Base-by-base conservation (phyloP, 2,888 invertebrate species). In the Anarsia innoxiella region DNA sequence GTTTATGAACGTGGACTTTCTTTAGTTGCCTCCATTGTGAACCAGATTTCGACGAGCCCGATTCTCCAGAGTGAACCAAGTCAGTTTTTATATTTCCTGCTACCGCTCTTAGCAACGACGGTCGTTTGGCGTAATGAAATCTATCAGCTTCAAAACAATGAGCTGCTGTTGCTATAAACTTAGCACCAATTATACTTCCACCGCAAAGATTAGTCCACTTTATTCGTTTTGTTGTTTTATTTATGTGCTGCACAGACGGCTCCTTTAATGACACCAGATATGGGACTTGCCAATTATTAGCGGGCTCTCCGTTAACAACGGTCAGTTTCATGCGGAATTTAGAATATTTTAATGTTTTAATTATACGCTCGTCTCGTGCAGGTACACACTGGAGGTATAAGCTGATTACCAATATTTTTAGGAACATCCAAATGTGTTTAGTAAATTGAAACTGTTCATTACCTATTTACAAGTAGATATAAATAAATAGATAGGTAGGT, bases 221-320 rank as follows among this genome's bases (percentile, higher is more conserved):
- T 1, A 42, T 41, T 0, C 39, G 25, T 0, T 3, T n/a, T 8
- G 9, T 15, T 3, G 40, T 38, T 1, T 43, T 39, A 0, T 56
- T 16, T 0, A 27, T 1, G n/a, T n/a, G n/a, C n/a, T n/a, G n/a
- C n/a, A n/a, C n/a, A n/a, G n/a, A n/a, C 0, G 59, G 50, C 28
- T 66, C 64, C 36, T 77, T 78, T 2, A 79, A 48, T 0, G 79
- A 78, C 1, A 76, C 71, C 1, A 79, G 34, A 36, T 67, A 78
- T 0, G 78, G 74, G 2, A 76, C 51, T 23, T 68, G 50, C 0
- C 60, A 62, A 2, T 23, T 35, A 0, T 3, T 2, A 0, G 63
- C 70, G 0, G 63, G 60, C 3, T 53, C 38, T 0, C 76, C 78
- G 23, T 70, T 65, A 1, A 73, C 68, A 1, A 77, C 47, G 0